These are phyloP conservation scores for Lochmaea crataegi DNA, from an alignment of 2,888 invertebrate genomes.

Conservation along the genomic window DNA sequence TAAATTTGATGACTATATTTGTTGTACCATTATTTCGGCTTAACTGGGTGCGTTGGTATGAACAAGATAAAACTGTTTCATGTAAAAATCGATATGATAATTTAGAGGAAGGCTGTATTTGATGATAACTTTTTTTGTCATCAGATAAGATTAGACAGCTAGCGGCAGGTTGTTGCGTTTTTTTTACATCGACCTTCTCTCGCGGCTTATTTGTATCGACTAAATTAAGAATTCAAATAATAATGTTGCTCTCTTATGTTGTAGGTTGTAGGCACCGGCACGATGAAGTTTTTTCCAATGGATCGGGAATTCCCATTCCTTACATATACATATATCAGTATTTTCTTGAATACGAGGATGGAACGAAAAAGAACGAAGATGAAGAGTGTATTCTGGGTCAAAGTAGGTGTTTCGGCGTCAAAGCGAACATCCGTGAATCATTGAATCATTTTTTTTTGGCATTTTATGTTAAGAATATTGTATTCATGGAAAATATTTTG, in stretches of 20 bases:
- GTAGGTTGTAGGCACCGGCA: background rate
- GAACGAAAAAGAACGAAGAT: background rate
- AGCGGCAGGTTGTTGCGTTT: background rate
- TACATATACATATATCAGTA: background rate
- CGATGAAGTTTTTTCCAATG: background rate
- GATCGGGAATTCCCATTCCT: conserved; percentile 6
- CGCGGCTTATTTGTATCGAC: background rate
- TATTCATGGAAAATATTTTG: no score
- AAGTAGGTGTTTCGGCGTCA: background rate
- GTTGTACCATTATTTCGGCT: background rate
- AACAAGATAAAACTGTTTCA: conserved; percentile 1
- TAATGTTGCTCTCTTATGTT: background rate
- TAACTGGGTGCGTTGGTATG: background rate
- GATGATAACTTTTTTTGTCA: background rate
- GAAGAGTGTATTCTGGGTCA: background rate
- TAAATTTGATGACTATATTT: background rate
- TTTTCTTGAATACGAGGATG: background rate
- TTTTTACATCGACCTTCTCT: background rate
- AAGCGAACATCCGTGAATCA: no score
- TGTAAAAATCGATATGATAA: background rate
- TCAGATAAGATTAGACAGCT: conserved; percentile 4
- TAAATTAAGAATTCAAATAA: background rate
- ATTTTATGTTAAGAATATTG: no score
- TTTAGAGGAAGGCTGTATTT: background rate
- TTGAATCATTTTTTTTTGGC: no score